These are phyloP conservation scores for Acanthurus lineatus DNA, from an alignment of 2,797 vertebrate species.

Conservation along the genomic window DNA sequence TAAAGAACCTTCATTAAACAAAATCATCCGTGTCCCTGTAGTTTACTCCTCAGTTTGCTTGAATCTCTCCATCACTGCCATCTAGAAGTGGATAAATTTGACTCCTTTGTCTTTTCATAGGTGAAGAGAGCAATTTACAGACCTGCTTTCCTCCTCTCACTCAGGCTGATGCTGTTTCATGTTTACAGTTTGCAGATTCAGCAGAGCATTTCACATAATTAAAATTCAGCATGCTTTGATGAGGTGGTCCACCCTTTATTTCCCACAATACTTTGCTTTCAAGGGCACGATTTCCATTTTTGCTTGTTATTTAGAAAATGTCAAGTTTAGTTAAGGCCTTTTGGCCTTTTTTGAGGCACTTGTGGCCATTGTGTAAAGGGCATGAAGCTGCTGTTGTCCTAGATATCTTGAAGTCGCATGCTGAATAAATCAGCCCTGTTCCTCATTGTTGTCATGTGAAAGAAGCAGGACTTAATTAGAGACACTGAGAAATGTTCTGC, in stretches of 20 bases:
- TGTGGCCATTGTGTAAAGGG: conserved; percentile 69
- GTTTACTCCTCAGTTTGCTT: background rate
- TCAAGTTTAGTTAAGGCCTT: conserved; percentile 72
- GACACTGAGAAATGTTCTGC: conserved; percentile 33
- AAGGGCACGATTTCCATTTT: conserved; percentile 78
- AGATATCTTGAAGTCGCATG: conserved; percentile 55
- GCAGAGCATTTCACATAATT: conserved; percentile 78
- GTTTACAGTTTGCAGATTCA: conserved; percentile 81
- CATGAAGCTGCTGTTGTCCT: conserved; percentile 58
- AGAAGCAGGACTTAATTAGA: conserved; percentile 60
- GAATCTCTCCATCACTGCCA: background rate
- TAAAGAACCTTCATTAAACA: background rate
- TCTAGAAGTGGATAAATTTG: conserved; percentile 13
- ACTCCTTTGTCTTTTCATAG: conserved; percentile 46
- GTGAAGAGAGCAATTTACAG: conserved; percentile 59
- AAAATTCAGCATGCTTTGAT: conserved; percentile 76
- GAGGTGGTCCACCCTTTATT: conserved; percentile 70
- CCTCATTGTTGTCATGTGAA: conserved; percentile 53
- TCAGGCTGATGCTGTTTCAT: conserved; percentile 58
- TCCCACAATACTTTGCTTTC: conserved; percentile 70
- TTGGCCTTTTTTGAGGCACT: conserved; percentile 74
- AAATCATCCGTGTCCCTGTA: background rate
- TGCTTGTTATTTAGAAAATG: conserved; percentile 76
- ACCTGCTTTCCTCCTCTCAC: conserved; percentile 24
- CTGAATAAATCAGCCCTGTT: conserved; percentile 66